These are phyloP conservation scores for Tiaroga cobitis DNA, from an alignment of 2,797 vertebrate genomes.

Conservation along the genomic window DNA sequence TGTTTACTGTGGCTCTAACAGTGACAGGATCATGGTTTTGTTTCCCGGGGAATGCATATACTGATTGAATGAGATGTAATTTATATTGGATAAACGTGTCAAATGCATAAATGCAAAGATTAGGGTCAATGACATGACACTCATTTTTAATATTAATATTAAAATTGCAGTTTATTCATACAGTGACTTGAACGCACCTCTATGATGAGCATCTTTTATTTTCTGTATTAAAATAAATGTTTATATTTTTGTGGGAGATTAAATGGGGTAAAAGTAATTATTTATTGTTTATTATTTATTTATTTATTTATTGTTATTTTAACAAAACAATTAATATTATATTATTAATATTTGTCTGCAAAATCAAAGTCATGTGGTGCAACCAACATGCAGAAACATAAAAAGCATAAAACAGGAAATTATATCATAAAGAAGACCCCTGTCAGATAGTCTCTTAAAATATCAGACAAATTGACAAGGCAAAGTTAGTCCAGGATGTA, in stretches of 20 bases:
- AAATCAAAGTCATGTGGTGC: background rate
- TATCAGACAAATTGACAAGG: background rate
- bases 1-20: background rate
- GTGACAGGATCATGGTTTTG: background rate
- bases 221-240: too few species aligned
- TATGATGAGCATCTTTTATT: background rate
- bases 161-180: too few species aligned
- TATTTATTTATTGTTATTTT: background rate
- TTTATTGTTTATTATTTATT: too few species aligned
- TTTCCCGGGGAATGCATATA: background rate
- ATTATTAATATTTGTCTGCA: background rate
- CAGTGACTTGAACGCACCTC: background rate
- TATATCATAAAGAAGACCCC: background rate
- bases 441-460: background rate
- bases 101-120: background rate
- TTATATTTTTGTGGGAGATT: background rate
- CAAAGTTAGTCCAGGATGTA: background rate
- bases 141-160: background rate
- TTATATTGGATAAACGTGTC: slow-evolving; percentile 11
- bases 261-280: background rate
- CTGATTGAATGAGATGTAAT: background rate
- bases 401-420: background rate
- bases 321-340: too few species aligned
- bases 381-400: background rate
- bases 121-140: background rate